These are phyloP conservation scores for Chymomyza fuscimana DNA, from an alignment of 2,888 invertebrate species.

Conservation along the genomic window DNA sequence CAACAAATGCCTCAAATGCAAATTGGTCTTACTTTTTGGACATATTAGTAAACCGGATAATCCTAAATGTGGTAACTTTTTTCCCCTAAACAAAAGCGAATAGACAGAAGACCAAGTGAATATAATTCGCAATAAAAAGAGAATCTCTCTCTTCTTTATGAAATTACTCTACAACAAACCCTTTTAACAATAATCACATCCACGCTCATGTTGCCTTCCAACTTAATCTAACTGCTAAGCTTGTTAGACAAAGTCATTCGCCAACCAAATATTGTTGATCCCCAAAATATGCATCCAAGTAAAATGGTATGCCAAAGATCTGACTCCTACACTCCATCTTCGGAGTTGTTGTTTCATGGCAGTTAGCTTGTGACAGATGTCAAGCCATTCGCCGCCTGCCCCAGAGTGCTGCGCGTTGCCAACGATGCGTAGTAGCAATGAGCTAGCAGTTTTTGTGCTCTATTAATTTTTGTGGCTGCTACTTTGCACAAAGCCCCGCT, in stretches of 20 bases:
- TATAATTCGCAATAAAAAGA: no score
- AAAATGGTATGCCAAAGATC: background rate
- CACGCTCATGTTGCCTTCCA: background rate
- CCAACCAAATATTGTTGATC: background rate
- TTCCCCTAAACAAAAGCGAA: no score
- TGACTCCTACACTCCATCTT: background rate
- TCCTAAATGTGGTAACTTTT: no score
- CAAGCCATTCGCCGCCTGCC: background rate
- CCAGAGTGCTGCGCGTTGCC: no score
- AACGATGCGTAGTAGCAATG: conserved; percentile 38
- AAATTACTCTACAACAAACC: background rate
- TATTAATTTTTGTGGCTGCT: conserved; percentile 60
- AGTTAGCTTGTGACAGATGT: background rate
- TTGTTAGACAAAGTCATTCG: conserved; percentile 2
- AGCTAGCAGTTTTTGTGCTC: conserved; percentile 66
- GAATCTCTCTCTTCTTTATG: no score
- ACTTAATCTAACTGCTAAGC: background rate
- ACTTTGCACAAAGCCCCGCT: conserved; percentile 36
- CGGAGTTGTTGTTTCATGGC: background rate
- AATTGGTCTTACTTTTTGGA: no score
- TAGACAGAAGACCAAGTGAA: no score
- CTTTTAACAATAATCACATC: background rate
- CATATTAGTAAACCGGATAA: no score
- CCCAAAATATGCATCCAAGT: background rate
- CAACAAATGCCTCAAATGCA: no score